Base-by-base conservation (phyloP, 2,888 invertebrate genomes). In the Liodrosophila aerea region DNA sequence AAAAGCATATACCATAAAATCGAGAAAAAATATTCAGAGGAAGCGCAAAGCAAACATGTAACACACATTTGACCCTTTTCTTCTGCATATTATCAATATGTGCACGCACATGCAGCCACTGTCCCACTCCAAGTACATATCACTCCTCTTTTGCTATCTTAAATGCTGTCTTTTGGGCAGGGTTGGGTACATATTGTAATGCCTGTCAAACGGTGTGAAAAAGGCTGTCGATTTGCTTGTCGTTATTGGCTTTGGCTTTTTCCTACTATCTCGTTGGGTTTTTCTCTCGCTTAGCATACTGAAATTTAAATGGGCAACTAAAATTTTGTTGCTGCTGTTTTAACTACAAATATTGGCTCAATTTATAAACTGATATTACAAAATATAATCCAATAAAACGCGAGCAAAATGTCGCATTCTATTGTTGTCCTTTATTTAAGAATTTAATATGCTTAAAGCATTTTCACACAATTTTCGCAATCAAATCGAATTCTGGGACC, bases 161-260 rank as follows among this genome's bases (percentile, higher is more conserved):
- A 22, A 5, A 11, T 30, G 30, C 34, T 41, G 36, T n/a, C 27
- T 36, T 33, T 37, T n/a, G n/a, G n/a, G n/a, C n/a, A n/a, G n/a
- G n/a, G 16, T 78, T 78, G 78, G 64, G 60, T 67, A 56, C 64
- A 70, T 76, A 76, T 78, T 74, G 62, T 77, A 80, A 73, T 57
- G 75, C 60, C 66, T 69, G 76, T 80, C 74, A 81, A 76, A 80
- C 66, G 77, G 75, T 65, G 75, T 68, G 75, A 76, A 80, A 81
- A 81, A 68, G 77, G 58, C 65, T 66, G 67, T 75, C 65, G 63
- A 44, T 63, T 75, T 40, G 57, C 54, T 39, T n/a, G n/a, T 52
- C 54, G 65, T 65, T 65, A 46, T 72, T 72, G 72, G 51, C 50
- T 54, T 49, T 56, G 37, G 11, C 49, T 34, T 39, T 29, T 31